Percentiles rank a stretch among this genome's conserved stretches.
Evolutionary conservation across 2,113 vertebrate species (phyloP).

Genomic region (Tympanuchus pallidicinctus): DNA sequence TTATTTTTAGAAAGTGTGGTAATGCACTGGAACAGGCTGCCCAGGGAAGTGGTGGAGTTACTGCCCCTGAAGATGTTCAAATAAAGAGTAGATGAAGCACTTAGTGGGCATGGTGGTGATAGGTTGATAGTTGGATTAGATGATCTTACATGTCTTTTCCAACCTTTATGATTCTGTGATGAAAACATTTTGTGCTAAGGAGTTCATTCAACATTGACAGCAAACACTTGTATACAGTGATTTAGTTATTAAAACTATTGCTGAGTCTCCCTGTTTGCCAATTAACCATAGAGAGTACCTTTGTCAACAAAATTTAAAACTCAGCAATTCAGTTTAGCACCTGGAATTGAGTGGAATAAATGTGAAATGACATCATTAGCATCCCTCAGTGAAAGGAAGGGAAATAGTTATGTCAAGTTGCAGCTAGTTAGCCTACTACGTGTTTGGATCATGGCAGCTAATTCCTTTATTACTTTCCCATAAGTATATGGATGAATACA

Average conservation of each 20-base stretch:
- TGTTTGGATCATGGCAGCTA: neutral
- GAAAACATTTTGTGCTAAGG: neutral
- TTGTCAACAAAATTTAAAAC: neutral
- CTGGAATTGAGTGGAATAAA: neutral
- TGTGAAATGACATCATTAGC: neutral
- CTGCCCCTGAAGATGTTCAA: too few species aligned
- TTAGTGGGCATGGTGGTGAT: too few species aligned
- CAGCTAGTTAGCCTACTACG: neutral
- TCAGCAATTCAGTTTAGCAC: neutral
- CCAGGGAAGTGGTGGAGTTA: too few species aligned
- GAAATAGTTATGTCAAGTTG: neutral
- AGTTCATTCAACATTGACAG: neutral
- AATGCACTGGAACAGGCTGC: too few species aligned
- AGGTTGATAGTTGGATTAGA: too few species aligned
- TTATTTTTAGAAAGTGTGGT: too few species aligned
- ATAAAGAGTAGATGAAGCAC: too few species aligned
- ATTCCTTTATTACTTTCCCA: neutral
- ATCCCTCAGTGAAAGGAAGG: neutral
- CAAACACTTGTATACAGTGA: neutral
- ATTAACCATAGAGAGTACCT: neutral
- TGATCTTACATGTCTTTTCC: too few species aligned
- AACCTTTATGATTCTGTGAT: neutral
- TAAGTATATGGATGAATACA: neutral
- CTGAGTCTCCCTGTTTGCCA: fast-evolving
- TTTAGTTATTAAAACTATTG: neutral